phyloP scores from a whole-genome alignment of 92 coral and sea anemone species.

The Actinernus sp. region DNA sequence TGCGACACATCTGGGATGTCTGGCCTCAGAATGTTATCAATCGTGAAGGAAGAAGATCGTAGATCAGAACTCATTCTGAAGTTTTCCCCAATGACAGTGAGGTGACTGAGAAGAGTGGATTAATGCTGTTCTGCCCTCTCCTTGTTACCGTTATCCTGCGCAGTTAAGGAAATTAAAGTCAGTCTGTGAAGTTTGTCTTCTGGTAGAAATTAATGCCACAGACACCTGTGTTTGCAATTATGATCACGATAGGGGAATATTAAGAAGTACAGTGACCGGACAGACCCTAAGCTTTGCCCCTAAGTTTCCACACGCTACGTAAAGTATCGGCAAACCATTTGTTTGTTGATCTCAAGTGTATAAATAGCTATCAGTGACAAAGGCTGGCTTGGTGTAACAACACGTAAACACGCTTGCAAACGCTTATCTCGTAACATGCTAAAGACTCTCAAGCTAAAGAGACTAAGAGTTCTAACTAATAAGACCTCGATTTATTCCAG shows the following conservation, averaged over 20 bases:
- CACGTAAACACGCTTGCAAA: neutral
- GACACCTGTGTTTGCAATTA: constrained; percentile 39
- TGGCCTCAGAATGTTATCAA: constrained; percentile 95
- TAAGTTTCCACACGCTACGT: no score
- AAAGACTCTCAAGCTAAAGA: neutral
- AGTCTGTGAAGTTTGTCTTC: neutral
- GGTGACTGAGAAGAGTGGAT: no score
- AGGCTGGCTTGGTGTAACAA: no score
- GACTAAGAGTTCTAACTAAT: neutral
- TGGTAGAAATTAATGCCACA: neutral
- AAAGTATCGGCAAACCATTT: neutral
- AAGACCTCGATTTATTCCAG: neutral
- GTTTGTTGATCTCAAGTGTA: neutral
- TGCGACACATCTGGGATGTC: constrained; percentile 76
- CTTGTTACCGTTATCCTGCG: constrained; percentile 4
- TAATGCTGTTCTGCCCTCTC: neutral
- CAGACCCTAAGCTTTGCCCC: no score
- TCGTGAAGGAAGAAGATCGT: constrained; percentile 88
- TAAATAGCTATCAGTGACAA: neutral
- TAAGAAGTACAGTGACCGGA: no score
- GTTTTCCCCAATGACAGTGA: no score
- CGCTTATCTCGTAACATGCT: no score
- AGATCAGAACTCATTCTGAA: constrained; percentile 66
- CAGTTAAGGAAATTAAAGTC: neutral
- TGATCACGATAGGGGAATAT: no score